Conservation (phyloP, 2,888 invertebrate genomes). For the Drosophila nr. medialis region DNA sequence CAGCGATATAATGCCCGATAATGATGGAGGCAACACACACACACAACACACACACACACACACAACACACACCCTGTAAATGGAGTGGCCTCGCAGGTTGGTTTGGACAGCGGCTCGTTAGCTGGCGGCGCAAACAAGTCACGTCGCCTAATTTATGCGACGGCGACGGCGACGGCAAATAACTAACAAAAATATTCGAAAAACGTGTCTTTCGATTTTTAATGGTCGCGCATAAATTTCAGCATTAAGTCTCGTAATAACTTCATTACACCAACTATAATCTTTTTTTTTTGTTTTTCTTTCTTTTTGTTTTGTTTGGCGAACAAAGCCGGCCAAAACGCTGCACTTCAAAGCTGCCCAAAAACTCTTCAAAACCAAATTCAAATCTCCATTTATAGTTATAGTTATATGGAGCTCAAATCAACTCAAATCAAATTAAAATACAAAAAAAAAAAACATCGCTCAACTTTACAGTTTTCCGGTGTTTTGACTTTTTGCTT, state of each 20-base stretch:
- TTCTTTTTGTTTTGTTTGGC: neutral
- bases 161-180: slow-evolving; percentile 57
- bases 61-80: slow-evolving; percentile 22
- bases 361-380: neutral
- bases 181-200: slow-evolving; percentile 74
- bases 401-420: neutral
- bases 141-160: slow-evolving; percentile 78
- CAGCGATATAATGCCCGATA: slow-evolving; percentile 64
- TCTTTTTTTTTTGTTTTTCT: neutral
- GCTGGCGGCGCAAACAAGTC: slow-evolving; percentile 69
- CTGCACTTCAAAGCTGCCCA: neutral
- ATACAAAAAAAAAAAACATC: neutral
- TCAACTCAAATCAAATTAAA: neutral
- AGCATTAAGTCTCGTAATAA: slow-evolving; percentile 81
- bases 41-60: neutral
- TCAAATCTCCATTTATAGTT: neutral
- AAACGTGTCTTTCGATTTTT: slow-evolving; percentile 80
- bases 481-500: neutral
- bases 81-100: slow-evolving; percentile 16
- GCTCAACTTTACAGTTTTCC: neutral
- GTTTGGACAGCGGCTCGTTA: slow-evolving; percentile 50
- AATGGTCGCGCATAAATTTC: slow-evolving; percentile 81
- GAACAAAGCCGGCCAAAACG: neutral
- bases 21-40: slow-evolving; percentile 38
- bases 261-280: slow-evolving; percentile 81